Evolutionary conservation across 1,140 invertebrate genomes (phyloP).

Genomic region (Sinonovacula constricta): DNA sequence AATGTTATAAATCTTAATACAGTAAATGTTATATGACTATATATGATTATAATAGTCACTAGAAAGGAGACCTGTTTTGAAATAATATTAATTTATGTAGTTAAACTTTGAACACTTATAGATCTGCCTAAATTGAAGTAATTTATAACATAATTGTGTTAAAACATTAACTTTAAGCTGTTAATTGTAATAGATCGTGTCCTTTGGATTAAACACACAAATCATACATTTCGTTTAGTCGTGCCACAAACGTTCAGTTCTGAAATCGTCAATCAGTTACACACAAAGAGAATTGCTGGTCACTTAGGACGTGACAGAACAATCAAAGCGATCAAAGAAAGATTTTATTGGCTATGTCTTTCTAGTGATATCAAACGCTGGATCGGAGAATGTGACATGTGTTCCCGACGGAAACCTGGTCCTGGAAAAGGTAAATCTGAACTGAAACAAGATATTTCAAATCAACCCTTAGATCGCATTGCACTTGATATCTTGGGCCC

Average conservation of each 20-base stretch:
- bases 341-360: constrained; percentile 8
- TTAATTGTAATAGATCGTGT: no score
- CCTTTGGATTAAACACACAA: no score
- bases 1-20: no score
- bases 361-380: neutral
- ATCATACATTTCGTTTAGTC: neutral
- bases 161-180: no score
- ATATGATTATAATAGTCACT: no score
- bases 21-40: no score
- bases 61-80: no score
- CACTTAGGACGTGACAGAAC: constrained; percentile 10
- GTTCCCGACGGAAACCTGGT: constrained; percentile 17
- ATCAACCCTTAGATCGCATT: neutral
- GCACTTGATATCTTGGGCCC: constrained; percentile 25
- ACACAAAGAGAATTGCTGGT: neutral
- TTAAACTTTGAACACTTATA: no score
- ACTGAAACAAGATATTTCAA: constrained; percentile 16
- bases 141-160: no score
- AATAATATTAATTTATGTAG: no score
- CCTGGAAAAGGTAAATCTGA: constrained; percentile 10
- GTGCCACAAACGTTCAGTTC: neutral
- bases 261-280: neutral
- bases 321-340: neutral
- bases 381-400: constrained; percentile 8
- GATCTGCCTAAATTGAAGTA: no score